These are phyloP conservation scores for Acanthurus tractus DNA, from an alignment of 2,797 vertebrate species.

Conservation along the genomic window DNA sequence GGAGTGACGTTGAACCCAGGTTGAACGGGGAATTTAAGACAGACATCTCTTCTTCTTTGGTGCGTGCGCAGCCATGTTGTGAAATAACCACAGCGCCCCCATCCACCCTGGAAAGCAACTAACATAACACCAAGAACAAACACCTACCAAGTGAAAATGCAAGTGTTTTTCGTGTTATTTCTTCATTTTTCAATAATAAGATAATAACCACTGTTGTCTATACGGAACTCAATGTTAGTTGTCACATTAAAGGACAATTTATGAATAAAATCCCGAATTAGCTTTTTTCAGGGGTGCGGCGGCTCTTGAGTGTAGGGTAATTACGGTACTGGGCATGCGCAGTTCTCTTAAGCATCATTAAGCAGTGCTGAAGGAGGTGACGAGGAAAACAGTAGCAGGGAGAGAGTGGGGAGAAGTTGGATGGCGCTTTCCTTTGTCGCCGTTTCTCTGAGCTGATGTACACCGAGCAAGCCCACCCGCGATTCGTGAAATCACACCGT, in stretches of 20 bases:
- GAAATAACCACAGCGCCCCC: conserved; percentile 56
- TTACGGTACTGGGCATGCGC: conserved; percentile 79
- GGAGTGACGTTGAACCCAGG: too few species aligned
- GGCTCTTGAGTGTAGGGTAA: conserved; percentile 45
- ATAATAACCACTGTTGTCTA: background rate
- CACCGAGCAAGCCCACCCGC: conserved; percentile 19
- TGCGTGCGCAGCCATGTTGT: background rate
- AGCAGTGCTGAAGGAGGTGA: conserved; percentile 64
- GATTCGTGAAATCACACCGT: conserved; percentile 13
- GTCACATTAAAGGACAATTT: background rate
- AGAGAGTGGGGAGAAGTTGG: conserved; percentile 75
- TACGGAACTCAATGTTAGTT: too few species aligned
- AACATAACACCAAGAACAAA: background rate
- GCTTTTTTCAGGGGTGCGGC: conserved; percentile 47
- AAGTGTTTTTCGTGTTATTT: background rate
- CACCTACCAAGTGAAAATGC: background rate
- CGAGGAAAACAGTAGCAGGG: conserved; percentile 67
- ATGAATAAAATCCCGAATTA: background rate
- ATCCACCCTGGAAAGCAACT: conserved; percentile 8
- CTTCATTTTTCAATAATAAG: too few species aligned
- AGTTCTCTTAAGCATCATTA: conserved; percentile 51
- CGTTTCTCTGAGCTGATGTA: conserved; percentile 15
- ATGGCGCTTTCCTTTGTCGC: conserved; percentile 70
- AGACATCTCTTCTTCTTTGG: conserved; percentile 2
- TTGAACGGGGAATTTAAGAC: background rate